Base-by-base conservation (phyloP, 2,113 vertebrate genomes). In the Hippotragus niger region DNA sequence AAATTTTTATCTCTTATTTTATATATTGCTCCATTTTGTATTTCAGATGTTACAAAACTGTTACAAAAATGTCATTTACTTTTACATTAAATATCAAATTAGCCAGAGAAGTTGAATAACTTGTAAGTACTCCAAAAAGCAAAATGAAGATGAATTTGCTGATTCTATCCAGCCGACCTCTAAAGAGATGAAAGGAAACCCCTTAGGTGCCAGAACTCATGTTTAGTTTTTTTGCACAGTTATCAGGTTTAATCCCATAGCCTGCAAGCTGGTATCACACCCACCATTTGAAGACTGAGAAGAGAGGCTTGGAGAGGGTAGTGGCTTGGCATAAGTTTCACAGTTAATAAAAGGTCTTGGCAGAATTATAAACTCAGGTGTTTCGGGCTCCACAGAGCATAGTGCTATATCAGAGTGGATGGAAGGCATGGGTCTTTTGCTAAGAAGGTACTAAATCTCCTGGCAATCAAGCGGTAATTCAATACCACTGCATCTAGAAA, bases 51-150 rank as follows among this genome's bases (percentile, higher is more conserved):
- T 45, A 25, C n/a, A 80, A 88, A 91, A 91, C 36, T 76, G 36
- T 76, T 43, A 43, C 21, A 76, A 36, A 27, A 33, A 23, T 52
- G 57, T 47, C 87, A 88, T 60, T 74, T 64, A 29, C 53, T 89
- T 93, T 96, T 33, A 90, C 36, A 92, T 52, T 82, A 91, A 95
- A 55, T 80, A 88, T 82, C 57, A 87, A 86, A 94, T 64, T 80
- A 92, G 60, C 40, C 43, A 47, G 40, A 60, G 67, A 96, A 82
- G n/a, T 17, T 94, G n/a, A 96, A 17, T 58, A 93, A 58, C 31
- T 92, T 86, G 17, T n/a, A 90, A 83, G n/a, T 78, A 58, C 17
- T 67, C 55, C 36, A 71, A 81, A 74, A 93, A 80, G 4, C 19
- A 90, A 95, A 94, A 36, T 31, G 31, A 87, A 67, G 78, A 76